phyloP scores from a whole-genome alignment of 2,797 vertebrate species.

The Siniperca undulata region DNA sequence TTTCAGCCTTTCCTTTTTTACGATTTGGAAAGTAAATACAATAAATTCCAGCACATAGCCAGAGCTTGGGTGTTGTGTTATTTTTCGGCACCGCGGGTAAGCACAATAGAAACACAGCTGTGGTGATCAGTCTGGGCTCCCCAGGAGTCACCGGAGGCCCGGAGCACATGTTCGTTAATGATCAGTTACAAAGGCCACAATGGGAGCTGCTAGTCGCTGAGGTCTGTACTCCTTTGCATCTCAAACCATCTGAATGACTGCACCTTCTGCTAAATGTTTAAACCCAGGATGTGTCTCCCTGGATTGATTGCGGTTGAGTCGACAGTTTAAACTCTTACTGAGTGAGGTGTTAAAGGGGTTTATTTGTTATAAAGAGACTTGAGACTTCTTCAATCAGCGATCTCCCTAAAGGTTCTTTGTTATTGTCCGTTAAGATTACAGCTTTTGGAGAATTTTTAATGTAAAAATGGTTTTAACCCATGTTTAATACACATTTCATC shows the following conservation, averaged over 20 bases:
- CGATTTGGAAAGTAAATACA: constrained; percentile 74
- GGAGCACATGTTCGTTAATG: constrained; percentile 84
- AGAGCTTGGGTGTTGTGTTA: constrained; percentile 70
- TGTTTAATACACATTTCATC: background rate
- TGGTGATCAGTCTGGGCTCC: constrained; percentile 73
- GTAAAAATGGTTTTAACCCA: background rate
- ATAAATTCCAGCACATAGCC: constrained; percentile 77
- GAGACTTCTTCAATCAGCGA: background rate
- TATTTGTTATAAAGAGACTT: constrained; percentile 27
- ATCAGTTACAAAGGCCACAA: constrained; percentile 82
- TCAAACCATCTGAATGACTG: constrained; percentile 69
- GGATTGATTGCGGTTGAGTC: constrained; percentile 72
- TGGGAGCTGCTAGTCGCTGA: constrained; percentile 70
- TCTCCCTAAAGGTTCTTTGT: background rate
- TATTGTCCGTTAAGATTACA: background rate
- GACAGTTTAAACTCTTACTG: constrained; percentile 56
- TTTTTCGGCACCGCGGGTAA: constrained; percentile 72
- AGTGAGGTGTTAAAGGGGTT: constrained; percentile 29
- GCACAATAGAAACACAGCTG: constrained; percentile 83
- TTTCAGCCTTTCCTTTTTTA: constrained; percentile 52
- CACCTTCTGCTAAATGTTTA: constrained; percentile 81
- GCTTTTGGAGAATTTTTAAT: constrained; percentile 3
- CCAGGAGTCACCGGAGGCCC: constrained; percentile 73
- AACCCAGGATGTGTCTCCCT: constrained; percentile 58
- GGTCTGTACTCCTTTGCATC: constrained; percentile 72